phyloP scores from a whole-genome alignment of 1,140 invertebrate species.

The Drosophila arawakana region DNA sequence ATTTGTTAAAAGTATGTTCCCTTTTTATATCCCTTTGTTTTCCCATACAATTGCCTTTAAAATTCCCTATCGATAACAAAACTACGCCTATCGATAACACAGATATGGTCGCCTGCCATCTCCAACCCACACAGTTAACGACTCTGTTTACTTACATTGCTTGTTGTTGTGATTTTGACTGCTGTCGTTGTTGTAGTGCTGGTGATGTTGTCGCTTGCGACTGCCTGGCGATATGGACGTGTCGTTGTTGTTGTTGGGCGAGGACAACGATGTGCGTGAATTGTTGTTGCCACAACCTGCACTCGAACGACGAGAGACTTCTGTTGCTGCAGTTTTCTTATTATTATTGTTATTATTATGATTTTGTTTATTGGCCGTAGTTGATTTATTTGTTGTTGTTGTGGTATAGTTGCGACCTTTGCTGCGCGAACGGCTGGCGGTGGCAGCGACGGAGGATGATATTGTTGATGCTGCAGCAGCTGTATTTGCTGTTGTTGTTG shows the following conservation, averaged over 20 bases:
- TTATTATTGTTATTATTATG: constrained; percentile 21
- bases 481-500: constrained; percentile 31
- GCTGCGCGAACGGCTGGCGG: constrained; percentile 58
- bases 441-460: constrained; percentile 24
- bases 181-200: constrained; percentile 22
- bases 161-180: constrained; percentile 31
- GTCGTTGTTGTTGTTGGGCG: constrained; percentile 38
- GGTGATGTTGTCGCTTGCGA: constrained; percentile 70
- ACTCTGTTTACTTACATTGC: constrained; percentile 47
- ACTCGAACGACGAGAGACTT: constrained; percentile 32
- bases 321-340: constrained; percentile 32
- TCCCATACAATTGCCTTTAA: no score
- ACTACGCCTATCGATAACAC: no score
- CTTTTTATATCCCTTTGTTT: no score
- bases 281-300: constrained; percentile 1
- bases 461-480: constrained; percentile 23
- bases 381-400: constrained; percentile 19
- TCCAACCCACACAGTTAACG: neutral
- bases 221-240: constrained; percentile 51
- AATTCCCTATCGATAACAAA: no score
- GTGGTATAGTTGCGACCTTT: constrained; percentile 46
- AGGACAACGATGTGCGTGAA: constrained; percentile 23
- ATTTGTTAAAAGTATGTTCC: no score
- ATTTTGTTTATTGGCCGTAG: constrained; percentile 16
- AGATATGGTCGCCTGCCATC: no score